Evolutionary conservation across 2,113 vertebrate species (phyloP).

Genomic region (Martes martes): DNA sequence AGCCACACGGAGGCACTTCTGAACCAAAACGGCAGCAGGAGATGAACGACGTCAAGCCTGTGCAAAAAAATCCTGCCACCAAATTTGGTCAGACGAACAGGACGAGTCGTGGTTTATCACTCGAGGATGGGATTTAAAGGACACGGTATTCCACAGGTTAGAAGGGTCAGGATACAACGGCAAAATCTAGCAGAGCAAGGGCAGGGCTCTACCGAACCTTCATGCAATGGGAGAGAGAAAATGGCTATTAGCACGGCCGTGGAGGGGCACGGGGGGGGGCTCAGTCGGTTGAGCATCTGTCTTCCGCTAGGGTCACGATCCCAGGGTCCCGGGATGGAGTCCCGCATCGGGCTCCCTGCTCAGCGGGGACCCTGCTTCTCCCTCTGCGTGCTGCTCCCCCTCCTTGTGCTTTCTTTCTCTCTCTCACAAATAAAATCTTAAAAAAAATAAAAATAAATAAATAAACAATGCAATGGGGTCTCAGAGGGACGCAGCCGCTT

Average conservation of each 20-base stretch:
- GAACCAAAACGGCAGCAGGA: too few species aligned
- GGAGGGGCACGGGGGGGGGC: too few species aligned
- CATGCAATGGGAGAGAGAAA: fast-evolving
- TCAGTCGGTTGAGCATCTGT: too few species aligned
- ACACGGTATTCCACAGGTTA: background rate
- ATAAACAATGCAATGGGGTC: too few species aligned
- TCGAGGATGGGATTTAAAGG: background rate
- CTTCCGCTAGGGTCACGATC: too few species aligned
- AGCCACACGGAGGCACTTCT: background rate
- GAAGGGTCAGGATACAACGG: fast-evolving
- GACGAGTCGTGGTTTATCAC: background rate
- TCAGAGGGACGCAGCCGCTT: fast-evolving
- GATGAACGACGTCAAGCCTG: background rate
- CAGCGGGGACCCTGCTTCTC: background rate
- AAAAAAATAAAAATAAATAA: background rate
- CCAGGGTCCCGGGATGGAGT: too few species aligned
- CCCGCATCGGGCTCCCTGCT: too few species aligned
- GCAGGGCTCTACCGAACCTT: background rate
- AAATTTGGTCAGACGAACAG: too few species aligned
- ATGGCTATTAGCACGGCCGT: fast-evolving
- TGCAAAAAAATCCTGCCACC: background rate
- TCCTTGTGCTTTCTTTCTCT: background rate
- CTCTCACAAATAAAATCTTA: background rate
- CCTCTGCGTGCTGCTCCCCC: background rate
- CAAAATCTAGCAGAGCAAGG: fast-evolving